Evolutionary conservation across 2,888 invertebrate genomes (phyloP).

Genomic region (Allygus modestus): DNA sequence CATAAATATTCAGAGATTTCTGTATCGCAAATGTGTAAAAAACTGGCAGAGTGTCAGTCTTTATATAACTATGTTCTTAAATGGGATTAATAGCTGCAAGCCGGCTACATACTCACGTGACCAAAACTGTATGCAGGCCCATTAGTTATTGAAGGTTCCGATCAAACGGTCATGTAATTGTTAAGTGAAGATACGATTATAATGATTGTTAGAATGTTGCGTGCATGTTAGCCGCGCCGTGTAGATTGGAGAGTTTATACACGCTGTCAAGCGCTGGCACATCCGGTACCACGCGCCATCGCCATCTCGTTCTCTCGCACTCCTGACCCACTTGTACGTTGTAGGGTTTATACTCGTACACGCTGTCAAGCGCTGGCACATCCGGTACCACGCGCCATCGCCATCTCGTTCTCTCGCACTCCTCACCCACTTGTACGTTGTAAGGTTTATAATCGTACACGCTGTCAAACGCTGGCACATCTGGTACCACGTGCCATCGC

Average conservation of each 20-base stretch:
- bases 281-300: constrained; percentile 14
- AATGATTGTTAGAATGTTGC: not conserved
- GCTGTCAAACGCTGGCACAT: constrained; percentile 6
- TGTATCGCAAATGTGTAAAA: too few species aligned
- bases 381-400: constrained; percentile 13
- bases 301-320: not conserved
- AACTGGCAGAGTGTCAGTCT: too few species aligned
- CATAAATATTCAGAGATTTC: too few species aligned
- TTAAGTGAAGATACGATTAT: not conserved
- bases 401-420: not conserved
- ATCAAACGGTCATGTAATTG: too few species aligned
- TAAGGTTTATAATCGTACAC: not conserved
- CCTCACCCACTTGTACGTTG: not conserved
- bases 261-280: not conserved
- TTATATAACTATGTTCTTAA: too few species aligned
- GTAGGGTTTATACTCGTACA: not conserved
- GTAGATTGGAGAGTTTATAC: constrained; percentile 25
- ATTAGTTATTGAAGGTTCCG: too few species aligned
- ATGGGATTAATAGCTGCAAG: too few species aligned
- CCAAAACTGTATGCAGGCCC: too few species aligned
- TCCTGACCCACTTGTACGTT: not conserved
- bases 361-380: constrained; percentile 1
- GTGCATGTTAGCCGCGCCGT: not conserved
- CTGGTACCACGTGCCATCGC: constrained; percentile 1
- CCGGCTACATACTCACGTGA: too few species aligned